phyloP scores from a whole-genome alignment of 2,888 invertebrate species.

The Drosophila austrosaltans region DNA sequence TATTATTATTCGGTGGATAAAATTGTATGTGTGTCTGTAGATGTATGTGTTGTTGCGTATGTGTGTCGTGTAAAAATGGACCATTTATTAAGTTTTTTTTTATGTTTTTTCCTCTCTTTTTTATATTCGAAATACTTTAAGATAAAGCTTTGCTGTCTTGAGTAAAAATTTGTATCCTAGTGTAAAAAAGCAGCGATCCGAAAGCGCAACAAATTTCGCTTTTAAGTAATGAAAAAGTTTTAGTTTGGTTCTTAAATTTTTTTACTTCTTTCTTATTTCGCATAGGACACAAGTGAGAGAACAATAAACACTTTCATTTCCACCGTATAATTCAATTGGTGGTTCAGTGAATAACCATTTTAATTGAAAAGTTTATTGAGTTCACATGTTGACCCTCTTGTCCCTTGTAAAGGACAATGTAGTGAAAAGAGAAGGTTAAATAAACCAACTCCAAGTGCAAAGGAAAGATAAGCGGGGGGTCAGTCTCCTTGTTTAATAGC shows the following conservation, averaged over 20 bases:
- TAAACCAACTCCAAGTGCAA: no score
- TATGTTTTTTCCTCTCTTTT: slow-evolving; percentile 21
- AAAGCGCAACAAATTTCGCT: background rate
- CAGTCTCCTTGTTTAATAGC: slow-evolving; percentile 1
- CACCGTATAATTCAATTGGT: no score
- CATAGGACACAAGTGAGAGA: no score
- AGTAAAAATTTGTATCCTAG: slow-evolving; percentile 41
- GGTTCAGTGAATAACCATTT: no score
- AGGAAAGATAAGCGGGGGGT: background rate
- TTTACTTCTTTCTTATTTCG: no score
- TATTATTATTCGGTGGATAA: slow-evolving; percentile 70
- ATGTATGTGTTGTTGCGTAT: slow-evolving; percentile 47
- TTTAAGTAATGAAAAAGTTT: background rate
- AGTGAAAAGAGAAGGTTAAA: no score
- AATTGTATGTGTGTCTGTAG: slow-evolving; percentile 58
- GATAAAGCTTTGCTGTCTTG: slow-evolving; percentile 69
- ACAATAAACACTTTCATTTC: no score
- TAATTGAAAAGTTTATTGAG: no score
- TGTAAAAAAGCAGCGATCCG: slow-evolving; percentile 11
- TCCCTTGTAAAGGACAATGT: no score
- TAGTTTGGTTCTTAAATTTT: no score
- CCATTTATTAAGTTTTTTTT: slow-evolving; percentile 65
- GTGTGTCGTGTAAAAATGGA: slow-evolving; percentile 58
- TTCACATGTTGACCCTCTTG: no score
- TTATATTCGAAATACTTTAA: slow-evolving; percentile 44